Percentiles rank a stretch among this genome's conserved stretches.
These are phyloP conservation scores for Dryococelus australis DNA, from an alignment of 2,888 invertebrate species.

Conservation along the genomic window DNA sequence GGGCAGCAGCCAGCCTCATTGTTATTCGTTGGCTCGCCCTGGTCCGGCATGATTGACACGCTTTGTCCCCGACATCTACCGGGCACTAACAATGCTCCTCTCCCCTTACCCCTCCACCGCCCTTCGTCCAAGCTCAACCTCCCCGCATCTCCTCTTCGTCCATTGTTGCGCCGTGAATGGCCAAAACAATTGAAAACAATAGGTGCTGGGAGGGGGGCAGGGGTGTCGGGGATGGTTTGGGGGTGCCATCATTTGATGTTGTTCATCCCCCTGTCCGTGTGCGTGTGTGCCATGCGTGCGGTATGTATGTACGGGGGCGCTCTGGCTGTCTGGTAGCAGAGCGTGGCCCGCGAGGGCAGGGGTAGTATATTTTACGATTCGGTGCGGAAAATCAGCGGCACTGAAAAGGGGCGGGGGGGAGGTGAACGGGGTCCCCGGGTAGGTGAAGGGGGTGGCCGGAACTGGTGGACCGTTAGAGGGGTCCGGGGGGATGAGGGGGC, in stretches of 20 bases:
- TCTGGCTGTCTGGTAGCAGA: neutral
- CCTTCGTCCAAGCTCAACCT: neutral
- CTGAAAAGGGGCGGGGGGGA: too few relatives aligned
- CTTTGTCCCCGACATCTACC: conserved; percentile 30
- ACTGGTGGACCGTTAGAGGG: neutral
- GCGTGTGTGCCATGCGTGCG: neutral
- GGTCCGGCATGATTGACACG: conserved; percentile 24
- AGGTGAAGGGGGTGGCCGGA: neutral
- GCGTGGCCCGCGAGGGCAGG: conserved; percentile 5
- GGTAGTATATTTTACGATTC: conserved; percentile 39
- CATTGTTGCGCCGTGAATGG: conserved; percentile 28
- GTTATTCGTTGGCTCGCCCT: conserved; percentile 23
- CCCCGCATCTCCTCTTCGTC: neutral
- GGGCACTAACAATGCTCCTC: conserved; percentile 27
- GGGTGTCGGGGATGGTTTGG: neutral
- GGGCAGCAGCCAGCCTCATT: neutral
- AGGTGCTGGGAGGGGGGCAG: neutral
- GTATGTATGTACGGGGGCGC: conserved; percentile 20
- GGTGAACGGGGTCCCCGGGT: neutral
- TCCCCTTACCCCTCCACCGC: too few relatives aligned
- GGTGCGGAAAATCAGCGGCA: conserved; percentile 31
- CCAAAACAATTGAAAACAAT: conserved; percentile 30
- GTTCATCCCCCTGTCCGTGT: conserved; percentile 20
- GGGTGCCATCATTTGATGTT: conserved; percentile 26
- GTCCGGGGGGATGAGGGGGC: neutral